Evolutionary conservation across 2,797 vertebrate species (phyloP).

Genomic region (Hyperoplus lanceolatus): DNA sequence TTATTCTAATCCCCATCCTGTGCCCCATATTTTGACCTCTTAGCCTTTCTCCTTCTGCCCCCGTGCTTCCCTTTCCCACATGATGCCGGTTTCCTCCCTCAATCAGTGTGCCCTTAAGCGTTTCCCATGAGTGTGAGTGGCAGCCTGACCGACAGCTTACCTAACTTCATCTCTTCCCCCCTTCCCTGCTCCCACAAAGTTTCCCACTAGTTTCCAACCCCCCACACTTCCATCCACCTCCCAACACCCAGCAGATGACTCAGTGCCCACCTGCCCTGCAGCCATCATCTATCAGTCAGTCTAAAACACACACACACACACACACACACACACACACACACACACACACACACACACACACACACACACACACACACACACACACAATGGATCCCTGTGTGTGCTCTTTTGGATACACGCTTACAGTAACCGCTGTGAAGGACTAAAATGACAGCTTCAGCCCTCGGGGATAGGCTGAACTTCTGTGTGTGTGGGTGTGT

Average conservation of each 20-base stretch:
- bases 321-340: conserved; percentile 33
- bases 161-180: conserved; percentile 55
- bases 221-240: conserved; percentile 50
- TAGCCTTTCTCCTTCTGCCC: conserved; percentile 31
- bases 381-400: conserved; percentile 56
- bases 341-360: conserved; percentile 36
- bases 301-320: conserved; percentile 56
- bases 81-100: conserved; percentile 46
- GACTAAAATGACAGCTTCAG: conserved; percentile 72
- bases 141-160: conserved; percentile 62
- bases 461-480: conserved; percentile 74
- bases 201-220: conserved; percentile 46
- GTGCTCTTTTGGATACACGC: conserved; percentile 46
- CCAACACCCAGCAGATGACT: conserved; percentile 70
- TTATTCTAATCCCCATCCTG: conserved; percentile 5
- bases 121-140: conserved; percentile 71
- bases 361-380: conserved; percentile 21
- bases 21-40: conserved; percentile 40
- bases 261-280: conserved; percentile 76
- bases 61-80: conserved; percentile 55
- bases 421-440: conserved; percentile 71
- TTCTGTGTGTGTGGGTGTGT: conserved; percentile 44
- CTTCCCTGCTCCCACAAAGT: conserved; percentile 35
- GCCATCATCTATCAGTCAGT: conserved; percentile 84
- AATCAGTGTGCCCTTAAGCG: conserved; percentile 64